Evolutionary conservation across 2,888 invertebrate species (phyloP).

Genomic region (Torymus texanus): DNA sequence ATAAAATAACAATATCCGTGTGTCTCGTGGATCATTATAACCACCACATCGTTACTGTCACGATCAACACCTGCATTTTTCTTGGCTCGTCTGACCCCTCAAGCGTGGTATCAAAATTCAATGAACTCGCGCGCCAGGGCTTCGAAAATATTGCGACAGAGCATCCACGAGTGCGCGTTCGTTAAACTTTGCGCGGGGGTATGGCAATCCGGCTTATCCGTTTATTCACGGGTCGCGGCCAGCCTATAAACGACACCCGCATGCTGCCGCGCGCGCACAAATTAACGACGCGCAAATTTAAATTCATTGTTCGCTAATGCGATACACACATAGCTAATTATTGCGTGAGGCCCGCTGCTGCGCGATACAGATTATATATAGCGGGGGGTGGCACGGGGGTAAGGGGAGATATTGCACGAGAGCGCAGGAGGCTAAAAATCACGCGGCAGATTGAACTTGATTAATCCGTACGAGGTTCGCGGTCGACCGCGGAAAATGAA

Average conservation of each 20-base stretch:
- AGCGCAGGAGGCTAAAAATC: constrained; percentile 10
- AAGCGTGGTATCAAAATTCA: constrained; percentile 28
- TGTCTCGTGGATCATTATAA: neutral
- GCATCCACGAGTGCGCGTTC: constrained; percentile 2
- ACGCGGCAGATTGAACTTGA: constrained; percentile 38
- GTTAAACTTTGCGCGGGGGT: constrained; percentile 33
- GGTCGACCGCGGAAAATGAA: too few relatives aligned
- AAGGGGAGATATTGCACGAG: too few relatives aligned
- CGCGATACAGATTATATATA: neutral
- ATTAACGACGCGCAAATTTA: constrained; percentile 46
- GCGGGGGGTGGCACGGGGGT: too few relatives aligned
- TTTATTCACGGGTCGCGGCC: constrained; percentile 41
- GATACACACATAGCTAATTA: constrained; percentile 40
- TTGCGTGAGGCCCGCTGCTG: neutral
- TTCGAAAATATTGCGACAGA: constrained; percentile 36
- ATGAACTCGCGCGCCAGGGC: constrained; percentile 31
- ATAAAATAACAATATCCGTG: neutral
- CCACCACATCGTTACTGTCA: neutral
- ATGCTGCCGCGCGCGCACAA: neutral
- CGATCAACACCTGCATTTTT: constrained; percentile 24
- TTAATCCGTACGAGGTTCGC: constrained; percentile 37
- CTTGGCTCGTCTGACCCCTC: neutral
- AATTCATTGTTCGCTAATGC: constrained; percentile 53
- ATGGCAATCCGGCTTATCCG: constrained; percentile 37
- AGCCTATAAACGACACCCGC: constrained; percentile 28